Conservation (phyloP, 2,797 vertebrate species). For the Loriculus beryllinus region DNA sequence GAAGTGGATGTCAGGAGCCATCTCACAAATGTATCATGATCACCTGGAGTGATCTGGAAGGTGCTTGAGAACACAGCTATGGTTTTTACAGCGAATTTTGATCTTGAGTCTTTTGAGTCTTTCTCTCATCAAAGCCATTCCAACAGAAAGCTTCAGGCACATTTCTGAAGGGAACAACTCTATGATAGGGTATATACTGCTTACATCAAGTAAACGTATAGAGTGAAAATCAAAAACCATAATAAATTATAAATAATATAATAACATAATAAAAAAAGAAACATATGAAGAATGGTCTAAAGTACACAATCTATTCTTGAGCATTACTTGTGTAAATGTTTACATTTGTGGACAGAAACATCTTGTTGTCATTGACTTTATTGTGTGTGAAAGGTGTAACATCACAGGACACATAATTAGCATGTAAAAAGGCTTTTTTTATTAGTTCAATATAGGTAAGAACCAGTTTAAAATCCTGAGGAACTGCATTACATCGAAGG, state of each 20-base stretch:
- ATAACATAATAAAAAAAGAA: not conserved
- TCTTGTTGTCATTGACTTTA: not conserved
- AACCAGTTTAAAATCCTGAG: not conserved
- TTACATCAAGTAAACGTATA: not conserved
- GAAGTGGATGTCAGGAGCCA: not conserved
- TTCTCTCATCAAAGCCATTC: not conserved
- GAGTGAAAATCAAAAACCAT: not conserved
- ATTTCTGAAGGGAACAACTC: not conserved
- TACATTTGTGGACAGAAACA: not conserved
- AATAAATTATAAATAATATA: not conserved
- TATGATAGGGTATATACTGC: not conserved
- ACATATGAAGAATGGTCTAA: not conserved
- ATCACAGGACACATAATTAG: not conserved
- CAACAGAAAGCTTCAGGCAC: not conserved
- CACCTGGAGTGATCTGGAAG: not conserved
- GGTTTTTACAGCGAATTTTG: not conserved
- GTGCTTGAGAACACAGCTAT: not conserved
- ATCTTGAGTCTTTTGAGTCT: not conserved
- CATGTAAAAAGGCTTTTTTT: not conserved
- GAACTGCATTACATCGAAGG: not conserved
- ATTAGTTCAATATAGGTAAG: slow-evolving; percentile 32
- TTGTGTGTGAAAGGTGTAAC: not conserved
- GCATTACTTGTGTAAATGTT: not conserved
- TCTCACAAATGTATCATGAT: not conserved
- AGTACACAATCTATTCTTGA: not conserved